Conservation (phyloP, 2,113 vertebrate species). For the Lynx canadensis region DNA sequence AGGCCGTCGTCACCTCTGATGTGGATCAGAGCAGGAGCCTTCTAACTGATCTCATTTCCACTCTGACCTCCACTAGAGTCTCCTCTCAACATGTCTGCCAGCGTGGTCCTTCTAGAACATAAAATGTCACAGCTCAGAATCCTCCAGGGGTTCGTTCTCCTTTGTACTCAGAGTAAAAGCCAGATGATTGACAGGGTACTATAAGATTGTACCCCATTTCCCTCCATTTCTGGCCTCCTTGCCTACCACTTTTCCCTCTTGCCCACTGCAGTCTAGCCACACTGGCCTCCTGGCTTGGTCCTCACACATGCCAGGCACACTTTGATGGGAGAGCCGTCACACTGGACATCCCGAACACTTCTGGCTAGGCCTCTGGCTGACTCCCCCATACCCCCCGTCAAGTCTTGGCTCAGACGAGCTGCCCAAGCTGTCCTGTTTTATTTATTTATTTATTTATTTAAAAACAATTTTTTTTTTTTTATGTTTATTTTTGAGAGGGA, state of each 20-base stretch:
- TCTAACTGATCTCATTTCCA: background rate
- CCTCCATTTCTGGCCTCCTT: background rate
- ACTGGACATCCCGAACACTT: background rate
- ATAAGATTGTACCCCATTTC: rapidly evolving
- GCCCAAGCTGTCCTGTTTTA: background rate
- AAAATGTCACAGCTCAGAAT: background rate
- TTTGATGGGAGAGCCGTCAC: rapidly evolving
- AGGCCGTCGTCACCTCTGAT: background rate
- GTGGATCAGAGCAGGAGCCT: background rate
- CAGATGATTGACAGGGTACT: background rate
- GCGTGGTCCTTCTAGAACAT: background rate
- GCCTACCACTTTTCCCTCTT: background rate
- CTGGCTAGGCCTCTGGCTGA: background rate
- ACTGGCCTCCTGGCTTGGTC: background rate
- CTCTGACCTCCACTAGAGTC: background rate
- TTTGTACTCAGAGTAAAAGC: background rate
- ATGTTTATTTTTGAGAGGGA: too few species aligned
- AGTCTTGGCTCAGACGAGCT: background rate
- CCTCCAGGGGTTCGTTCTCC: background rate
- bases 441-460: too few species aligned
- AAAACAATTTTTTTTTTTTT: too few species aligned
- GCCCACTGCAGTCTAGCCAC: background rate
- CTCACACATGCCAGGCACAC: background rate
- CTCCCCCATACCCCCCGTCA: background rate
- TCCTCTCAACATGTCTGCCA: background rate